phyloP scores from a whole-genome alignment of 2,888 invertebrate genomes.

The Orchestes rusci region DNA sequence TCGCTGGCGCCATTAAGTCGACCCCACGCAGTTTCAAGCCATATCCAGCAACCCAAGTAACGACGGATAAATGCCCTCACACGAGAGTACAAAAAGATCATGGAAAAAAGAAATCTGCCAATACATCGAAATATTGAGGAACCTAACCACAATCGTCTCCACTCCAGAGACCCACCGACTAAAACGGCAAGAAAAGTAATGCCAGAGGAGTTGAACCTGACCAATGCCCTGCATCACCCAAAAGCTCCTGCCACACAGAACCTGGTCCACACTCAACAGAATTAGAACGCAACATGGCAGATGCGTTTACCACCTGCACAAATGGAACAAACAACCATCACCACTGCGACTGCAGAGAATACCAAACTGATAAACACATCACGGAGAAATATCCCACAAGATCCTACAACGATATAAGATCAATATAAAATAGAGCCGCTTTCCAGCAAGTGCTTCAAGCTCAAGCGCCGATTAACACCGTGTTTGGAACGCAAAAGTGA shows the following conservation, averaged over 20 bases:
- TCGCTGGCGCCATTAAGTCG: conserved; percentile 12
- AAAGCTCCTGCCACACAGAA: conserved; percentile 2
- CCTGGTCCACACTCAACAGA: too few relatives aligned
- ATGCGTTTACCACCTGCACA: too few relatives aligned
- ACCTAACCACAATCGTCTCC: conserved; percentile 1
- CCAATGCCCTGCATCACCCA: conserved; percentile 1
- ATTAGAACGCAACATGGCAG: too few relatives aligned
- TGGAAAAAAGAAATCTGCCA: too few relatives aligned
- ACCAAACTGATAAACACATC: conserved; percentile 2
- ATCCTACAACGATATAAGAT: too few relatives aligned
- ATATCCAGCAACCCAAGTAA: not conserved
- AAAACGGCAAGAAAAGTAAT: too few relatives aligned
- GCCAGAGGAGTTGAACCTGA: too few relatives aligned
- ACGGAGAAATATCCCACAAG: conserved; percentile 1
- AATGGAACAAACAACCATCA: conserved; percentile 7
- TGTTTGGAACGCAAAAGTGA: too few relatives aligned
- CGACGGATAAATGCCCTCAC: not conserved
- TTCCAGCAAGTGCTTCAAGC: too few relatives aligned
- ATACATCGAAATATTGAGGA: not conserved
- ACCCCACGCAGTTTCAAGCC: conserved; percentile 9
- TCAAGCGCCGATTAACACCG: too few relatives aligned
- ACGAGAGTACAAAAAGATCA: too few relatives aligned
- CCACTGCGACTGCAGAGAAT: conserved; percentile 2
- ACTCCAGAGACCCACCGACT: not conserved
- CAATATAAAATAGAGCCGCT: too few relatives aligned